Conservation (phyloP, 2,888 invertebrate genomes). For the Cataglyphis albicans region DNA sequence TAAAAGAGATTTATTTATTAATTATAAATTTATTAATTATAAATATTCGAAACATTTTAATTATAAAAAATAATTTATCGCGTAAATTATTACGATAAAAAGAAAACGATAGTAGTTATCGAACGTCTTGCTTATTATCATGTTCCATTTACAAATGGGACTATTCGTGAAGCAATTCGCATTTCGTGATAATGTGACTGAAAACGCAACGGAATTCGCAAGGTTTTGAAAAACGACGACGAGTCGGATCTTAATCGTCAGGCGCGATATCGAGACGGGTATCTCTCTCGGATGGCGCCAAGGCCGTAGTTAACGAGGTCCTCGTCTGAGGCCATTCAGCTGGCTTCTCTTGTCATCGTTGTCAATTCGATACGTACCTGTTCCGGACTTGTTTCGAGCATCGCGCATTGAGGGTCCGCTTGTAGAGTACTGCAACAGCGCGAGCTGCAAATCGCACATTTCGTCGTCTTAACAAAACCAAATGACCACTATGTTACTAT, state of each 20-base stretch:
- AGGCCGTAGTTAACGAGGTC: conserved; percentile 83
- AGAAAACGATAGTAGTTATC: background rate
- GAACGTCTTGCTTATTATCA: background rate
- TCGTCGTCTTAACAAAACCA: conserved; percentile 62
- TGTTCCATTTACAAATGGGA: background rate
- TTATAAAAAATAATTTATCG: no score
- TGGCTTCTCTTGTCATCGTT: conserved; percentile 68
- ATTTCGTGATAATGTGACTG: background rate
- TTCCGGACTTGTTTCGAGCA: conserved; percentile 66
- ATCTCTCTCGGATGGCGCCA: conserved; percentile 80
- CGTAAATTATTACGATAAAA: background rate
- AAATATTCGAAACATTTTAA: background rate
- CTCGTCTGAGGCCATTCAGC: conserved; percentile 79
- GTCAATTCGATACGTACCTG: conserved; percentile 73
- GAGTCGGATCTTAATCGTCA: conserved; percentile 68
- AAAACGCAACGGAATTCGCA: background rate
- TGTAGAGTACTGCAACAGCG: conserved; percentile 55
- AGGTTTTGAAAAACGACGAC: conserved; percentile 61
- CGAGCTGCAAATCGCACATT: conserved; percentile 57
- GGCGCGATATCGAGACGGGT: conserved; percentile 79
- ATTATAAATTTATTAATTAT: no score
- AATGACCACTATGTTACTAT: conserved; percentile 71
- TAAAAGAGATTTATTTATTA: background rate
- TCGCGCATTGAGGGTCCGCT: conserved; percentile 59
- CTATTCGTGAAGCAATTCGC: background rate